Conservation (phyloP, 2,797 vertebrate genomes). For the Pantherophis vulpinus region DNA sequence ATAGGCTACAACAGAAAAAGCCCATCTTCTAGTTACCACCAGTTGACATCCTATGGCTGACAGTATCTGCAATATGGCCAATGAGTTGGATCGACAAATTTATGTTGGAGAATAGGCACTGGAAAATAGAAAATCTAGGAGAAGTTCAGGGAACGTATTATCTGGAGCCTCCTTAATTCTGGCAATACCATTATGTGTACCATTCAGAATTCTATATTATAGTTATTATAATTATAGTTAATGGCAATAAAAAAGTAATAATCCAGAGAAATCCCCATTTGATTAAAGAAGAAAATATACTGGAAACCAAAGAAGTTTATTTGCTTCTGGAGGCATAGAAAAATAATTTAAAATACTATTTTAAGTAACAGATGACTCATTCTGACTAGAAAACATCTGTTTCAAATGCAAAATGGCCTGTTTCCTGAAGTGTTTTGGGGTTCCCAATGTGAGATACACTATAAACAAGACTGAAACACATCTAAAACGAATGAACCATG, state of each 20-base stretch:
- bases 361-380: not conserved
- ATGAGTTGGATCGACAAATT: not conserved
- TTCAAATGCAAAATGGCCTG: not conserved
- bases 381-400: not conserved
- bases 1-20: not conserved
- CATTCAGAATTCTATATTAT: not conserved
- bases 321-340: not conserved
- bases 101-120: not conserved
- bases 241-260: not conserved
- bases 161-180: not conserved
- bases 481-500: not conserved
- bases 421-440: not conserved
- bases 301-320: not conserved
- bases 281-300: not conserved
- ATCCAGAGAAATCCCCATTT: not conserved
- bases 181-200: not conserved
- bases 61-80: not conserved
- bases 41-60: not conserved
- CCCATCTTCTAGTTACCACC: not conserved
- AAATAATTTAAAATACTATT: not conserved
- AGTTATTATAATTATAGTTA: not conserved
- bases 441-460: not conserved
- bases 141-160: not conserved
- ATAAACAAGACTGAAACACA: not conserved
- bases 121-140: not conserved